Evolutionary conservation across 2,888 invertebrate species (phyloP).

Genomic region (Andrena bicolor): DNA sequence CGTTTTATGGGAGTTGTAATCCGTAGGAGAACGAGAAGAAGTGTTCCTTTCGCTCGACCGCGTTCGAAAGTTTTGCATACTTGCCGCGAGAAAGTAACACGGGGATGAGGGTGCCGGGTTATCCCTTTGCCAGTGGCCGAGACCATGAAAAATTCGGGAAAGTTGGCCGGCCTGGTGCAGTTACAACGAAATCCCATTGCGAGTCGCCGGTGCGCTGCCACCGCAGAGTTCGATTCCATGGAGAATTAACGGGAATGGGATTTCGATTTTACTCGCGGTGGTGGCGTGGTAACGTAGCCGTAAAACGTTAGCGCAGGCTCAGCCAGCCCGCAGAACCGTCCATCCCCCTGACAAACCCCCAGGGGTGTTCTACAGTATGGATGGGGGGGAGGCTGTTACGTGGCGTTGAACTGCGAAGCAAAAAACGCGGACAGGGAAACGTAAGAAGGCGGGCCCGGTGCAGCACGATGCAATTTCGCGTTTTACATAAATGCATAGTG

Average conservation of each 20-base stretch:
- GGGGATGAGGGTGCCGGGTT: background rate
- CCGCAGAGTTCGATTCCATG: conserved; percentile 81
- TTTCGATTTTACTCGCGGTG: conserved; percentile 79
- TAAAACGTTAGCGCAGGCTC: conserved; percentile 79
- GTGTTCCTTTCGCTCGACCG: background rate
- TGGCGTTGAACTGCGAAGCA: conserved; percentile 36
- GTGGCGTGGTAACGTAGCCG: conserved; percentile 64
- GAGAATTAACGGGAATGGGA: conserved; percentile 81
- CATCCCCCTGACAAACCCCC: conserved; percentile 53
- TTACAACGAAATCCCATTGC: conserved; percentile 81
- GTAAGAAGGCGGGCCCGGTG: conserved; percentile 54
- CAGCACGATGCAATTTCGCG: conserved; percentile 74
- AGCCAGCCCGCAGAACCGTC: conserved; percentile 72
- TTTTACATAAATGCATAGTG: conserved; percentile 78
- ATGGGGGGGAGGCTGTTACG: conserved; percentile 10
- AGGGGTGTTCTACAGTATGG: conserved; percentile 52
- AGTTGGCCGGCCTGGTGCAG: conserved; percentile 59
- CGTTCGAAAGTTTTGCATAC: conserved; percentile 20
- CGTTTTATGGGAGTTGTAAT: background rate
- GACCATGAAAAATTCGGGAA: conserved; percentile 52
- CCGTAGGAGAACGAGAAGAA: background rate
- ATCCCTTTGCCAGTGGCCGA: conserved; percentile 11
- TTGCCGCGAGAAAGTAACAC: background rate
- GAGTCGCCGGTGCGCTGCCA: conserved; percentile 68
- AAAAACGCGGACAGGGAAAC: conserved; percentile 32